Evolutionary conservation across 2,888 invertebrate species (phyloP).

Genomic region (Dexiosoma caninum): DNA sequence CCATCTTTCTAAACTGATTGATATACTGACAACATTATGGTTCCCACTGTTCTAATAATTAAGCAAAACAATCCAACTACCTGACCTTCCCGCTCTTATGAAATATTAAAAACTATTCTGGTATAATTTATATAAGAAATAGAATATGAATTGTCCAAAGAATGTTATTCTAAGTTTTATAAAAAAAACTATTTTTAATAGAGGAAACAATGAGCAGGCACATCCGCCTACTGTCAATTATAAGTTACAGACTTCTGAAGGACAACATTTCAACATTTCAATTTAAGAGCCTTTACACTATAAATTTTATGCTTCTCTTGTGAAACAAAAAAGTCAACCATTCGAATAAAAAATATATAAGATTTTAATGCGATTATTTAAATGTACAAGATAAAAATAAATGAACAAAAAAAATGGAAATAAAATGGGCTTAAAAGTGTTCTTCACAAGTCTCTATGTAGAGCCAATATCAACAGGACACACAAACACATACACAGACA

Average conservation of each 20-base stretch:
- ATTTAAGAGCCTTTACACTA: neutral
- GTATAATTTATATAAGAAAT: no score
- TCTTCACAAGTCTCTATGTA: neutral
- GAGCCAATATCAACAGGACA: neutral
- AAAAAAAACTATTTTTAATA: no score
- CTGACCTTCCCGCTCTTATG: no score
- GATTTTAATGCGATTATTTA: slow-evolving; percentile 54
- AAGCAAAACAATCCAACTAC: no score
- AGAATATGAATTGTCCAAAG: no score
- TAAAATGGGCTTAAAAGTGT: slow-evolving; percentile 32
- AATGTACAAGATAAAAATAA: slow-evolving; percentile 39
- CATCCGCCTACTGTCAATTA: neutral
- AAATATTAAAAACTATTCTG: no score
- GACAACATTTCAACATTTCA: neutral
- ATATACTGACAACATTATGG: no score
- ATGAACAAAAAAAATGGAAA: neutral
- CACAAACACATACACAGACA: neutral
- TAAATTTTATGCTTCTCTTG: neutral
- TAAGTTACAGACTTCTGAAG: neutral
- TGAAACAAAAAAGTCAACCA: neutral
- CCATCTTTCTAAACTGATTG: no score
- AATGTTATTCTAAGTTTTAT: no score
- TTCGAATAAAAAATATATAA: neutral
- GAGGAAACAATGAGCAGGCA: neutral
- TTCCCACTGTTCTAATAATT: no score